phyloP scores from a whole-genome alignment of 2,113 vertebrate species.

The Mesocricetus auratus region DNA sequence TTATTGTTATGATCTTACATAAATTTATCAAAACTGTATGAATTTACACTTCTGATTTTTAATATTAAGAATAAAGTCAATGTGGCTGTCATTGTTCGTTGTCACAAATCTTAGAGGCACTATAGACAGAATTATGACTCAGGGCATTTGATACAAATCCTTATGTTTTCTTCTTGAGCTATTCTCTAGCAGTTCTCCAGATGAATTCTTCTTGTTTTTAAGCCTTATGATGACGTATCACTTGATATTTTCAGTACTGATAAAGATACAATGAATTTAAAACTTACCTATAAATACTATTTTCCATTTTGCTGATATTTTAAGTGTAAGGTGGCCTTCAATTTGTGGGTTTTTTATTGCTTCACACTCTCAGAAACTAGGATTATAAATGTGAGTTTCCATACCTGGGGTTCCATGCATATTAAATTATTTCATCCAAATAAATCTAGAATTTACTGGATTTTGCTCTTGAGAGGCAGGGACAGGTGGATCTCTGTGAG shows the following conservation, averaged over 20 bases:
- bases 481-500: neutral
- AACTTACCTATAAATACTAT: neutral
- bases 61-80: neutral
- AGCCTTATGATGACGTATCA: neutral
- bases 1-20: neutral
- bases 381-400: too few species aligned
- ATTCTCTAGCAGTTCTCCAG: neutral
- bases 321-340: neutral
- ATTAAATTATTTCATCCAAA: too few species aligned
- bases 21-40: neutral
- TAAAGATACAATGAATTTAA: neutral
- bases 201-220: neutral
- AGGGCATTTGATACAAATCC: neutral
- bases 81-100: neutral
- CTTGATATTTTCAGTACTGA: neutral
- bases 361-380: neutral
- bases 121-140: neutral
- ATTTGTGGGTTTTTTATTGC: neutral
- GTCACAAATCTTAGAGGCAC: neutral
- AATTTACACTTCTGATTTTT: conserved; percentile 6
- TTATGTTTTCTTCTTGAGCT: neutral
- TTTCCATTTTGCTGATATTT: neutral
- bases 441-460: neutral
- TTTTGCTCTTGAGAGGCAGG: neutral
- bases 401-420: neutral